Evolutionary conservation across 2,797 vertebrate genomes (phyloP).

Genomic region (Apodemus agrarius): DNA sequence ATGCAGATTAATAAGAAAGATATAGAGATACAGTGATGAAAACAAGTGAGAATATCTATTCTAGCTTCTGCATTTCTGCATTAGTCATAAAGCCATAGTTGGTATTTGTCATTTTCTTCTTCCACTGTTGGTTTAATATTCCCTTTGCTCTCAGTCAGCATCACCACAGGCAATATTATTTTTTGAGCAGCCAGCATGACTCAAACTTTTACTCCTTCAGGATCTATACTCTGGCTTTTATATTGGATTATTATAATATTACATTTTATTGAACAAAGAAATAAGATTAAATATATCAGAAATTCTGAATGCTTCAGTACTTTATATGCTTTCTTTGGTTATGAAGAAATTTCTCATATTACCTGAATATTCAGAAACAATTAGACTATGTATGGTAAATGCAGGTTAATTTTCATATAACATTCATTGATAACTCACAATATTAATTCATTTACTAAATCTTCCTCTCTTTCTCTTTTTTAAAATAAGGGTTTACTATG

Average conservation of each 20-base stretch:
- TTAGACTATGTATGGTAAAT: background rate
- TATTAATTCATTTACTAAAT: background rate
- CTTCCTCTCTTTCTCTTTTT: no score
- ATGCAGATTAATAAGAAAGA: background rate
- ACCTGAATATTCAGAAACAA: background rate
- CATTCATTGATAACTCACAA: background rate
- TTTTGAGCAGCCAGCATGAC: background rate
- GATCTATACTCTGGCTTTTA: background rate
- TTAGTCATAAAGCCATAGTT: background rate
- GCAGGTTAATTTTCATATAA: background rate
- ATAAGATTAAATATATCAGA: background rate
- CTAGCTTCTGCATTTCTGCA: background rate
- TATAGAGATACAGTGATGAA: background rate
- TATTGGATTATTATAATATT: constrained; percentile 30
- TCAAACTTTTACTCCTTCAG: background rate
- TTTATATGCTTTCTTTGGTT: background rate
- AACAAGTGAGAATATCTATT: background rate
- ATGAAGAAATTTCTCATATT: background rate
- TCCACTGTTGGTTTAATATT: background rate
- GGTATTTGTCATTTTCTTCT: background rate
- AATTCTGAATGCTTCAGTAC: background rate
- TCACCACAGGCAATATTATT: background rate
- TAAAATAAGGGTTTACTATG: background rate
- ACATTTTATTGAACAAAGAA: background rate
- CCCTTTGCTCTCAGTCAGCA: background rate